A percentile compares a stretch with the other conserved stretches of the same genome.
Conservation (phyloP, 1,140 invertebrate genomes). For the Condylostylus longicornis region DNA sequence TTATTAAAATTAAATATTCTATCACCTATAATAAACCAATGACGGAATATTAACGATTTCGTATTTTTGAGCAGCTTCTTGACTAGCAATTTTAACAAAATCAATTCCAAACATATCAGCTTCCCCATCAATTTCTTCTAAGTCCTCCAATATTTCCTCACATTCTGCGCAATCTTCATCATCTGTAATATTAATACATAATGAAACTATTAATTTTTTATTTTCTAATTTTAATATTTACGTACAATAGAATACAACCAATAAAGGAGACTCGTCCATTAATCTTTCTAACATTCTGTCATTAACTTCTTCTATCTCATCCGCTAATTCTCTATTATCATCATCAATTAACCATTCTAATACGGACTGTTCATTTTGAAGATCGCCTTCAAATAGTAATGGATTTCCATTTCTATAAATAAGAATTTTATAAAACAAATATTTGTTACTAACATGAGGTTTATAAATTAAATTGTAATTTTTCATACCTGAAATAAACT, state of each 20-base stretch:
- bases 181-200: conserved; percentile 43
- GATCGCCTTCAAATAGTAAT: conserved; percentile 78
- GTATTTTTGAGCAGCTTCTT: conserved; percentile 65
- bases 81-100: conserved; percentile 84
- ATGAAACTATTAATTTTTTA: not conserved
- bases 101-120: conserved; percentile 86
- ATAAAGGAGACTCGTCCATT: conserved; percentile 70
- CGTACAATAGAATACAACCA: conserved; percentile 89
- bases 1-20: not conserved
- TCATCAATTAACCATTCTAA: conserved; percentile 88
- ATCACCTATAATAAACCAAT: conserved; percentile 65
- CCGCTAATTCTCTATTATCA: conserved; percentile 80
- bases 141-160: conserved; percentile 67
- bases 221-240: conserved; percentile 14
- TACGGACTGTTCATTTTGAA: conserved; percentile 80
- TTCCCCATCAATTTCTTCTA: conserved; percentile 88
- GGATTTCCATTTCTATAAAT: conserved; percentile 67
- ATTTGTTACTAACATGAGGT: too few species aligned
- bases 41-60: conserved; percentile 69
- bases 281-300: conserved; percentile 77
- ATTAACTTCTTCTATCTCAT: conserved; percentile 89
- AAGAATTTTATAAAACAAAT: not conserved
- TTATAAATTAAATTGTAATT: not conserved
- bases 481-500: conserved; percentile 70
- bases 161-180: conserved; percentile 85